phyloP scores from a whole-genome alignment of 2,888 invertebrate species.

The Ephialtes manifestator region DNA sequence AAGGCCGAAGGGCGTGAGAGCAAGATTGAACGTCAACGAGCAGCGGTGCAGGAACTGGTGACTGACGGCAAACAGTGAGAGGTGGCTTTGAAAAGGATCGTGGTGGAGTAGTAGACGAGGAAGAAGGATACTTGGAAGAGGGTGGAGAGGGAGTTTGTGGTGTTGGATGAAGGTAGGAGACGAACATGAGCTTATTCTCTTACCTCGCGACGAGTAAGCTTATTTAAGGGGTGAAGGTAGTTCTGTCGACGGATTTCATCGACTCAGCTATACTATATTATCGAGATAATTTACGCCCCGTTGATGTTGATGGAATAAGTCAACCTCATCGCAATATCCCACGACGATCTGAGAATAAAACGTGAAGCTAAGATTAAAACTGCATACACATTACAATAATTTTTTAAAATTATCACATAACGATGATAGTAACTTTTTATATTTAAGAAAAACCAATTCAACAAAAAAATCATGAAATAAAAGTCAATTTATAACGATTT shows the following conservation, averaged over 20 bases:
- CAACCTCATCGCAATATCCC: constrained; percentile 17
- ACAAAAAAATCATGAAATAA: too few relatives aligned
- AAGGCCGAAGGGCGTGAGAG: constrained; percentile 43
- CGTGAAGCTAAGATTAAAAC: background rate
- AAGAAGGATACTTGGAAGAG: constrained; percentile 14
- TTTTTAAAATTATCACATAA: background rate
- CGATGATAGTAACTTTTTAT: background rate
- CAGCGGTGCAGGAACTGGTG: constrained; percentile 32
- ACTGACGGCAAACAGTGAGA: constrained; percentile 62
- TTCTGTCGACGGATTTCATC: constrained; percentile 36
- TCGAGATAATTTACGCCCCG: constrained; percentile 30
- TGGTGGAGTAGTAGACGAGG: constrained; percentile 4
- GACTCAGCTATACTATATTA: constrained; percentile 34
- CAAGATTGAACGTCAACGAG: constrained; percentile 55
- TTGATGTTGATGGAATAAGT: constrained; percentile 32
- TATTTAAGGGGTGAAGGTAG: constrained; percentile 45
- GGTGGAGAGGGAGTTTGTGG: constrained; percentile 8
- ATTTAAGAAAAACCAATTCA: background rate
- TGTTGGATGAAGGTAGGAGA: background rate
- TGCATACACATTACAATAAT: background rate
- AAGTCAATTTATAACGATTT: too few relatives aligned
- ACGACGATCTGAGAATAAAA: background rate
- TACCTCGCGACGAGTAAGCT: constrained; percentile 45
- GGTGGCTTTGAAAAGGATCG: constrained; percentile 46
- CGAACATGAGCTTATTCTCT: constrained; percentile 51